Conservation (phyloP, 2,888 invertebrate genomes). For the Uropetala carovei region DNA sequence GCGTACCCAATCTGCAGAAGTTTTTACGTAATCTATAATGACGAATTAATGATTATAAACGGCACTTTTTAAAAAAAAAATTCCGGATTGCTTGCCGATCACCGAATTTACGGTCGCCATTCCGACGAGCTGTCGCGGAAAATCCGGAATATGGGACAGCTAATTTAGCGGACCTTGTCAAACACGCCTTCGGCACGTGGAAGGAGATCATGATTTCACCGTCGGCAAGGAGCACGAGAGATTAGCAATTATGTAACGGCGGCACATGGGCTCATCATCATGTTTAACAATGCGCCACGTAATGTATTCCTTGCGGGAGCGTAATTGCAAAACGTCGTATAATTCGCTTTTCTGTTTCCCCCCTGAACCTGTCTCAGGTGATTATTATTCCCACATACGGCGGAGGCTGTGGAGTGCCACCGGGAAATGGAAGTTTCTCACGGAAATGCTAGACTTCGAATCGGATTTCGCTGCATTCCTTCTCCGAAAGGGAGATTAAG, state of each 20-base stretch:
- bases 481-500: not conserved
- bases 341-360: not conserved
- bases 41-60: not conserved
- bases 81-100: not conserved
- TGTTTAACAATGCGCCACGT: not conserved
- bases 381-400: not conserved
- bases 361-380: not conserved
- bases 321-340: conserved; percentile 11
- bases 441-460: not conserved
- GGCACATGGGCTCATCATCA: conserved; percentile 19
- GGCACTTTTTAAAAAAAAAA: not conserved
- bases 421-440: not conserved
- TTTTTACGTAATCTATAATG: too few species aligned
- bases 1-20: too few species aligned
- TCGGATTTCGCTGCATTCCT: not conserved
- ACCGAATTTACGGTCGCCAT: not conserved
- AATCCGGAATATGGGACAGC: not conserved
- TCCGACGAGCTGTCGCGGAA: not conserved
- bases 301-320: not conserved
- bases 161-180: not conserved
- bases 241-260: conserved; percentile 27
- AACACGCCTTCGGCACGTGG: not conserved
- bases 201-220: conserved; percentile 45
- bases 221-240: not conserved
- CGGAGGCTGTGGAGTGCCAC: not conserved